Conservation (phyloP, 2,113 vertebrate genomes). For the Ochotona princeps region DNA sequence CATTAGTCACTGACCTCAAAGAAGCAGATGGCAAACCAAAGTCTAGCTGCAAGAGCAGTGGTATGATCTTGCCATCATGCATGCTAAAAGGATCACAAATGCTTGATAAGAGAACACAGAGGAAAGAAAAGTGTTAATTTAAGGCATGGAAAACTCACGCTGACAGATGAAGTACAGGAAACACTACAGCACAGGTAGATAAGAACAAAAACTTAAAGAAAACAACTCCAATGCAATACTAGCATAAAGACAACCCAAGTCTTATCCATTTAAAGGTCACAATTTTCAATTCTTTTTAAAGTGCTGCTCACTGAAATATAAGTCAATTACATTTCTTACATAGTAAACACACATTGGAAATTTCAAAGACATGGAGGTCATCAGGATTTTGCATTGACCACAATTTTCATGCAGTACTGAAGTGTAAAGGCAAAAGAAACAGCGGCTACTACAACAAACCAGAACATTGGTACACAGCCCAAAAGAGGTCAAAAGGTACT, state of each 20-base stretch:
- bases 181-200: constrained; percentile 66
- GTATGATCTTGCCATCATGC: not conserved
- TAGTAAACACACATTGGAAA: constrained; percentile 76
- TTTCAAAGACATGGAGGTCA: constrained; percentile 79
- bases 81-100: not conserved
- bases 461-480: constrained; percentile 73
- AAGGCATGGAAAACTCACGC: constrained; percentile 52
- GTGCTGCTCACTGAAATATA: constrained; percentile 81
- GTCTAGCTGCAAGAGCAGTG: not conserved
- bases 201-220: constrained; percentile 69
- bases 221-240: constrained; percentile 65
- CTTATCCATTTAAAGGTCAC: constrained; percentile 75
- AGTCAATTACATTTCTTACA: constrained; percentile 66
- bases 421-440: constrained; percentile 72
- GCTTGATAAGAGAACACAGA: constrained; percentile 34
- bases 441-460: constrained; percentile 63
- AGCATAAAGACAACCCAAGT: constrained; percentile 62
- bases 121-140: constrained; percentile 24
- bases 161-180: constrained; percentile 46
- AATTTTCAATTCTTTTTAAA: constrained; percentile 83
- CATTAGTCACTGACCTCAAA: not conserved
- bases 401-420: constrained; percentile 81
- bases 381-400: constrained; percentile 77
- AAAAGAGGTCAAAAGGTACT: constrained; percentile 77
- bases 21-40: constrained; percentile 56